These are phyloP conservation scores for Anthrax anthrax DNA, from an alignment of 2,888 invertebrate genomes.

Conservation along the genomic window DNA sequence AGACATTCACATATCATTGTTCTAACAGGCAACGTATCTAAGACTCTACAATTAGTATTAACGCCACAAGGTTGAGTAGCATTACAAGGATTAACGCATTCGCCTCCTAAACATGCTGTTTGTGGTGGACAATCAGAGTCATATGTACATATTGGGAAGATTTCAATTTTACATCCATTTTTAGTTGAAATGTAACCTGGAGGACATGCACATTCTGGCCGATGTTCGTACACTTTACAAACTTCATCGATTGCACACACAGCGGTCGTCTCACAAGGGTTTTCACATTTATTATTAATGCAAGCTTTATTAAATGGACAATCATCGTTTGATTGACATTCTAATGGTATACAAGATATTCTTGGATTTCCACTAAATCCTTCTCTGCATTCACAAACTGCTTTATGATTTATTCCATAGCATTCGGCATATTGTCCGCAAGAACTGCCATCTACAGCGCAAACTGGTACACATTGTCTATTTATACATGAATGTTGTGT, in stretches of 20 bases:
- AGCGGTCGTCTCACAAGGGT: conserved; percentile 54
- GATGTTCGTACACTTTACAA: conserved; percentile 63
- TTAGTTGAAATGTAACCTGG: conserved; percentile 54
- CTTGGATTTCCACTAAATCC: conserved; percentile 72
- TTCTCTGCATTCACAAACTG: conserved; percentile 69
- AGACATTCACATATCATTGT: conserved; percentile 82
- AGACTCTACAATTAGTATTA: conserved; percentile 62
- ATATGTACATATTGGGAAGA: conserved; percentile 50
- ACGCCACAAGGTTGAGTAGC: conserved; percentile 66
- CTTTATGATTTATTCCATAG: conserved; percentile 62
- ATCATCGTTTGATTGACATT: conserved; percentile 63
- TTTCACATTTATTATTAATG: conserved; percentile 62
- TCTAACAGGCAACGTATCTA: conserved; percentile 68
- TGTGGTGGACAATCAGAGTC: conserved; percentile 74
- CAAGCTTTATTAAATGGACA: conserved; percentile 72
- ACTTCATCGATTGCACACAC: conserved; percentile 58
- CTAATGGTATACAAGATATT: conserved; percentile 61
- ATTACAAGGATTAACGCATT: conserved; percentile 72
- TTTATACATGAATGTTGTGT: conserved; percentile 73
- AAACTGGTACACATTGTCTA: conserved; percentile 67
- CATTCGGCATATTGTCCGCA: conserved; percentile 72
- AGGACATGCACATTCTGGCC: conserved; percentile 68
- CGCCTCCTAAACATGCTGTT: conserved; percentile 65
- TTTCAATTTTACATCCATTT: conserved; percentile 44
- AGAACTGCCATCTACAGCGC: conserved; percentile 49